phyloP scores from a whole-genome alignment of 2,888 invertebrate genomes.

The Drosophila neonasuta region DNA sequence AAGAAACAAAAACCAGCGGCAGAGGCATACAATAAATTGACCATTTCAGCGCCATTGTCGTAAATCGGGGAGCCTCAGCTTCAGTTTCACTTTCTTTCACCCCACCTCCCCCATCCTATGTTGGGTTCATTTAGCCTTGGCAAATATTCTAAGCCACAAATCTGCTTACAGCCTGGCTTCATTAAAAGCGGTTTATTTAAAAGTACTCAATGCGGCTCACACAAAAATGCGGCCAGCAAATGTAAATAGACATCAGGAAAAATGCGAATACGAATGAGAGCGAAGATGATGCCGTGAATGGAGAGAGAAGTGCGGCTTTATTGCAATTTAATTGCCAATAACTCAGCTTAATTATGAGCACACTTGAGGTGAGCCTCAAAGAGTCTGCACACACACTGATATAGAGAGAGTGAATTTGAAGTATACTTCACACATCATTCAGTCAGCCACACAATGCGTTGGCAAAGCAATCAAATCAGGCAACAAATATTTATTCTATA shows the following conservation, averaged over 20 bases:
- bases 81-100: slow-evolving; percentile 4
- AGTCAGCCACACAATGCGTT: slow-evolving; percentile 14
- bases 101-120: neutral
- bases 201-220: slow-evolving; percentile 50
- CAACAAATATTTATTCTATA: slow-evolving; percentile 1
- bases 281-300: neutral
- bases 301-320: neutral
- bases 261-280: too few relatives aligned
- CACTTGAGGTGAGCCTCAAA: slow-evolving; percentile 16
- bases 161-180: slow-evolving; percentile 76
- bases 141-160: slow-evolving; percentile 78
- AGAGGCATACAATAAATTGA: slow-evolving; percentile 66
- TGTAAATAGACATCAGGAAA: slow-evolving; percentile 35
- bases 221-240: slow-evolving; percentile 29
- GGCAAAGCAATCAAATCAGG: slow-evolving; percentile 7
- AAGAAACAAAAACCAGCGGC: slow-evolving; percentile 12
- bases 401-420: neutral
- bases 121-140: slow-evolving; percentile 65
- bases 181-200: slow-evolving; percentile 76
- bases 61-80: slow-evolving; percentile 51
- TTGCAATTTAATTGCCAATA: slow-evolving; percentile 39
- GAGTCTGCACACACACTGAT: neutral
- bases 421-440: slow-evolving; percentile 5
- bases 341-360: slow-evolving; percentile 42
- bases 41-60: slow-evolving; percentile 69